Base-by-base conservation (phyloP, 2,888 invertebrate genomes). In the Drosophila longiperda region DNA sequence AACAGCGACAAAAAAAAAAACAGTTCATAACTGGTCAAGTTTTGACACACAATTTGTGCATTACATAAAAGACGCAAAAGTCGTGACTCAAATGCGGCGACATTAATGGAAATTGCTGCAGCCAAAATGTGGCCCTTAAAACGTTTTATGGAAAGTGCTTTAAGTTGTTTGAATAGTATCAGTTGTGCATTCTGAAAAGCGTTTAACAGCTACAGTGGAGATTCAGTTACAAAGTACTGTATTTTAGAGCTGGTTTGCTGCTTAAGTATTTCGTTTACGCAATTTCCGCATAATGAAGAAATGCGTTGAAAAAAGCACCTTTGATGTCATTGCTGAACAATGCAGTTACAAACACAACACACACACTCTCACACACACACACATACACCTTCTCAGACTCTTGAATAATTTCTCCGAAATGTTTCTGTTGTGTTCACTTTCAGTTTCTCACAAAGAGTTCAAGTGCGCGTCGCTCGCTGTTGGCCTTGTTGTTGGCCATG, bases 361-460 rank as follows among this genome's bases (percentile, higher is more conserved):
- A 52, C 20, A 45, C 20, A 55, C 12, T 32, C 12, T 55, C 58
- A 20, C 34, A 36, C 53, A 11, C 34, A 38, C 49, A 53, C 53
- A 55, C 34, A 48, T 36, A 42, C 23, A 55, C 15, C 32, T 17
- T 42, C 52, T 12, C 29, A 42, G 36, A 32, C 23, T 38, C 53
- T 71, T 55, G 15, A 45, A 77, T 66, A 70, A 83, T 86, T 80
- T 83, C 87, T 80, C 73, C 36, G 38, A 63, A 60, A 59, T 49
- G 32, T 15, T 60, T 49, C 49, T 70, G 62, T 73, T 55, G 55
- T 55, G n/a, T n/a, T n/a, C 26, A 73, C 78, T 91, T 91, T 73
- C 83, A 92, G 92, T 87, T 88, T 81, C 83, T 83, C 68, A 82
- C 80, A 80, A 87, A 87, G 61, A 78, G 83, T 74, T 77, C 78